Conservation (phyloP, 2,797 vertebrate species). For the Austrolebias charrua region DNA sequence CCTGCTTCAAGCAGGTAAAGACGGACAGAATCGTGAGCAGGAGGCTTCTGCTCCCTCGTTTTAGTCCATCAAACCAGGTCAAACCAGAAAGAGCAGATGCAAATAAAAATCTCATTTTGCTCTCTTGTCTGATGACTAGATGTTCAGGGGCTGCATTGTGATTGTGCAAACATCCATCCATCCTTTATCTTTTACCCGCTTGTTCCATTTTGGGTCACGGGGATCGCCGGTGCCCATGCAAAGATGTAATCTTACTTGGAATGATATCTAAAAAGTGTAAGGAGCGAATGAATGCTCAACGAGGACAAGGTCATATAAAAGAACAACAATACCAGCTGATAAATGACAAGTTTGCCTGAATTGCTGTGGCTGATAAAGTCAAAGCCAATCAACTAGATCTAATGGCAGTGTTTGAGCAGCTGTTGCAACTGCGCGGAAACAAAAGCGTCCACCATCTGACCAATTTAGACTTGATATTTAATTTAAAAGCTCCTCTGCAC, state of each 20-base stretch:
- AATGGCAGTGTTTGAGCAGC: conserved; percentile 32
- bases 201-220: too few species aligned
- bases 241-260: too few species aligned
- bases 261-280: conserved; percentile 6
- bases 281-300: neutral
- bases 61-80: conserved; percentile 26
- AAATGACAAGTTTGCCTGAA: conserved; percentile 28
- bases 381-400: conserved; percentile 28
- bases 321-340: conserved; percentile 21
- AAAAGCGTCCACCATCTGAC: conserved; percentile 43
- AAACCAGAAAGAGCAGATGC: conserved; percentile 26
- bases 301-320: conserved; percentile 18
- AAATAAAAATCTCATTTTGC: conserved; percentile 37
- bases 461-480: conserved; percentile 43
- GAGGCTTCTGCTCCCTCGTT: conserved; percentile 21
- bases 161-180: conserved; percentile 26
- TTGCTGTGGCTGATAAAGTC: conserved; percentile 22
- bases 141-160: conserved; percentile 20
- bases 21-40: conserved; percentile 10
- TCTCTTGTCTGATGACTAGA: conserved; percentile 38
- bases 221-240: too few species aligned
- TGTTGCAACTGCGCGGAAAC: conserved; percentile 22
- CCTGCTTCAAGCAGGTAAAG: conserved; percentile 19
- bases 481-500: conserved; percentile 46
- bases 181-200: too few species aligned